phyloP scores from a whole-genome alignment of 2,113 vertebrate genomes.

The Eulemur rufifrons region DNA sequence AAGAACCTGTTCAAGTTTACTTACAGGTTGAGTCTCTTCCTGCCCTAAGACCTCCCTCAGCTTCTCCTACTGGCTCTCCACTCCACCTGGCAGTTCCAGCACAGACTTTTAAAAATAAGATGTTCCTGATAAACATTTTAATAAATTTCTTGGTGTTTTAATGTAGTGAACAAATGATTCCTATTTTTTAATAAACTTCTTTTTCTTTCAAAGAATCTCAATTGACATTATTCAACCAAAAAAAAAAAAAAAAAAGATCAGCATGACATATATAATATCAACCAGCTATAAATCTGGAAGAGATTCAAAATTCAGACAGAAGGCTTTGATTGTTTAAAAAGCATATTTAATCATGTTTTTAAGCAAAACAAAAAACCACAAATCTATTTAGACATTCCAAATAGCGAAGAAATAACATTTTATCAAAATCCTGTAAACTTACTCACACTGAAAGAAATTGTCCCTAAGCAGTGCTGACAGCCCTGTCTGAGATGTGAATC shows the following conservation, averaged over 20 bases:
- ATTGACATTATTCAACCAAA: slow-evolving; percentile 23
- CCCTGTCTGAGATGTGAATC: background rate
- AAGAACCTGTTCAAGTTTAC: background rate
- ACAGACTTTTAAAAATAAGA: slow-evolving; percentile 31
- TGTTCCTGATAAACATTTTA: slow-evolving; percentile 39
- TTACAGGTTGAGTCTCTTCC: background rate
- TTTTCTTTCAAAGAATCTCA: slow-evolving; percentile 3
- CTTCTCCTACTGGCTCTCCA: background rate
- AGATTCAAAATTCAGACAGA: slow-evolving; percentile 47
- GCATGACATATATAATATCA: slow-evolving; percentile 36
- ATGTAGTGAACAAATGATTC: slow-evolving; percentile 3
- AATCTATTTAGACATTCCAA: slow-evolving; percentile 73
- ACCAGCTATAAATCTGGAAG: slow-evolving; percentile 77
- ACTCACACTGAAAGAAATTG: slow-evolving; percentile 35
- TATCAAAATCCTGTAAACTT: slow-evolving; percentile 61
- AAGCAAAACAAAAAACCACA: slow-evolving; percentile 67
- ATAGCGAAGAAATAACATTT: slow-evolving; percentile 71
- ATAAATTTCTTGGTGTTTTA: slow-evolving; percentile 19
- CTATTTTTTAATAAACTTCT: background rate
- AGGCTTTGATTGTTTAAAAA: slow-evolving; percentile 64
- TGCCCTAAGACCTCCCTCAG: background rate
- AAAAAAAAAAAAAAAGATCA: background rate
- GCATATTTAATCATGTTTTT: slow-evolving; percentile 65
- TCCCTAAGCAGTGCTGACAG: slow-evolving; percentile 52
- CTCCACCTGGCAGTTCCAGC: background rate